Conservation (phyloP, 2,797 vertebrate genomes). For the Neoniphon sammara region DNA sequence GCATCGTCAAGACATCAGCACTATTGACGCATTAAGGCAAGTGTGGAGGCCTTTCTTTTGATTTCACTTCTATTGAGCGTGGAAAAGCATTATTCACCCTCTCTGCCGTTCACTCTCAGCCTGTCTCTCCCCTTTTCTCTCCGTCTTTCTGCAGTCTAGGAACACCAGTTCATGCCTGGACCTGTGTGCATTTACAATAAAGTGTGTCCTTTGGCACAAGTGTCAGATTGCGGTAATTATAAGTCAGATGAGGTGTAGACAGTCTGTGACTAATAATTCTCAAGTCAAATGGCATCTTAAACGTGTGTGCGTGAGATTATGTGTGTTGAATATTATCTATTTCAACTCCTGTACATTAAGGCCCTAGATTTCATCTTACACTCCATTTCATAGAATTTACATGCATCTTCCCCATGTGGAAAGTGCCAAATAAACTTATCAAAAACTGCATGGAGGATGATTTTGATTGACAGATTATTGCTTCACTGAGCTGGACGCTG, state of each 20-base stretch:
- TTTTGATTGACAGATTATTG: no score
- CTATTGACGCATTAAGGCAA: no score
- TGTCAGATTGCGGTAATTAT: slow-evolving; percentile 42
- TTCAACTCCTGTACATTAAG: neutral
- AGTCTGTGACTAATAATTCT: slow-evolving; percentile 25
- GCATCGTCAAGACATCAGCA: no score
- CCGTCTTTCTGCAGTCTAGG: neutral
- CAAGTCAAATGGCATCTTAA: slow-evolving; percentile 2
- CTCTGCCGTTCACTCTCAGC: neutral
- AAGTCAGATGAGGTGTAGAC: slow-evolving; percentile 32
- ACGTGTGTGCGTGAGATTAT: neutral
- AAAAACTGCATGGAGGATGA: no score
- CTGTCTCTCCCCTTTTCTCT: neutral
- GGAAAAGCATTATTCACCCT: neutral
- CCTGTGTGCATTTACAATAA: slow-evolving; percentile 3
- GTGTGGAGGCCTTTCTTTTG: no score
- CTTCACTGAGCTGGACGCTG: no score
- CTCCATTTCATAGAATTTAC: no score
- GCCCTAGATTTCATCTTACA: neutral
- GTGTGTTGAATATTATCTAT: neutral
- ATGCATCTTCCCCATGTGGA: no score
- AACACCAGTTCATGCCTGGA: neutral
- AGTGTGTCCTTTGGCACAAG: neutral
- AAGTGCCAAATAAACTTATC: no score
- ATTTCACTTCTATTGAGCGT: no score